Base-by-base conservation (phyloP, 1,140 invertebrate genomes). In the Neodiprion fabricii region DNA sequence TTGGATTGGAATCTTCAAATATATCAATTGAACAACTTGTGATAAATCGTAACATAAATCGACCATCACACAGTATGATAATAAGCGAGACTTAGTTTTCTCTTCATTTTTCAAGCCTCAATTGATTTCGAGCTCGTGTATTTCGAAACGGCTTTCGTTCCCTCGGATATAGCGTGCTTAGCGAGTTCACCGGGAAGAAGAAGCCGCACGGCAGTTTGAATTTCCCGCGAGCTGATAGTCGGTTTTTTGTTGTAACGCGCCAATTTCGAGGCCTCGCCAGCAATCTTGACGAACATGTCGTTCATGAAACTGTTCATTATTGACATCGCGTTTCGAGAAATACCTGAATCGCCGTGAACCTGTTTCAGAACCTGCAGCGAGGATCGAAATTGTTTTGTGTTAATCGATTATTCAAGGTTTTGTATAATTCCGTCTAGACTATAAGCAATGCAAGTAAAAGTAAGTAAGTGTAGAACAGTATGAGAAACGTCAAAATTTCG, bases 241-340 rank as follows among this genome's bases (percentile, higher is more conserved):
- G 85, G 88, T 74, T 88, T 86, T 82, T 91, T 92, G 70, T 90
- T 90, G 79, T 91, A 90, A 12, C 88, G 85, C 7, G 90, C 87
- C 11, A 61, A 17, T 17, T 61, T 61, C 53, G 53, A 61, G 11
- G 53, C 88, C 79, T 93, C 92, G 14, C 84, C 83, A 7, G 91
- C 91, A 69, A 93, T 91, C 72, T 88, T 85, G 76, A 91, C 89
- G 75, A 91, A 84, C 78, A 90, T 85, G 80, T 89, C 86, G 72
- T 89, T 88, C 61, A 89, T 87, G 80, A 93, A 92, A 74, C 89
- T 89, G 76, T 92, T 91, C 90, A 92, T 92, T 50, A 92, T 92
- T 49, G 86, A 78, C 90, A 92, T 92, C 48, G 89, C 89, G 79
- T 90, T 90, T 67, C 79, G 66, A 72, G 87, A 89, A 47, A 91